Conservation (phyloP, 2,888 invertebrate species). For the Drosophila greeni region DNA sequence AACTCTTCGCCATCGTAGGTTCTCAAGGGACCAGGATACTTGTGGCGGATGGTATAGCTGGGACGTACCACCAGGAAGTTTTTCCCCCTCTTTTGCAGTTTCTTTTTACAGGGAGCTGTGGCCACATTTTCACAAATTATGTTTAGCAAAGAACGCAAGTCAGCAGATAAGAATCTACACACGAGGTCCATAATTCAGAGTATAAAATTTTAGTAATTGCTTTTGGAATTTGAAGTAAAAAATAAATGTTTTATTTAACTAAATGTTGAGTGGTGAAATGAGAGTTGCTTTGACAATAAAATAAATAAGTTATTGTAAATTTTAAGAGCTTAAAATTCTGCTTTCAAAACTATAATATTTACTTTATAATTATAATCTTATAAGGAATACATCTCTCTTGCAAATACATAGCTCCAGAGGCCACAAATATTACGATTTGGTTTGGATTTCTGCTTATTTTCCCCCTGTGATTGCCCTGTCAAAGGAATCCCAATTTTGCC, state of each 20-base stretch:
- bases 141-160: conserved; percentile 19
- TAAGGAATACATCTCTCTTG: too few species aligned
- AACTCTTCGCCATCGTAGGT: conserved; percentile 58
- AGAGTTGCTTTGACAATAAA: neutral
- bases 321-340: neutral
- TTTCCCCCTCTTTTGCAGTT: neutral
- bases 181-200: conserved; percentile 33
- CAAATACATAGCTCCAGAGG: neutral
- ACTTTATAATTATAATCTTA: neutral
- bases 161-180: conserved; percentile 29
- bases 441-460: neutral
- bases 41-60: conserved; percentile 46
- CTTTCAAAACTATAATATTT: neutral
- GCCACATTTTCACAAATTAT: neutral
- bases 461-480: conserved; percentile 6
- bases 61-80: neutral
- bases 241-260: too few species aligned
- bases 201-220: neutral
- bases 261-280: neutral
- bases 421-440: neutral
- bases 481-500: conserved; percentile 20
- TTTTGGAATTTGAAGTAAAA: conserved; percentile 1
- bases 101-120: neutral
- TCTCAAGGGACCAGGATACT: conserved; percentile 49
- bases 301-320: too few species aligned